phyloP scores from a whole-genome alignment of 1,140 invertebrate genomes.

The Drosophila tani region DNA sequence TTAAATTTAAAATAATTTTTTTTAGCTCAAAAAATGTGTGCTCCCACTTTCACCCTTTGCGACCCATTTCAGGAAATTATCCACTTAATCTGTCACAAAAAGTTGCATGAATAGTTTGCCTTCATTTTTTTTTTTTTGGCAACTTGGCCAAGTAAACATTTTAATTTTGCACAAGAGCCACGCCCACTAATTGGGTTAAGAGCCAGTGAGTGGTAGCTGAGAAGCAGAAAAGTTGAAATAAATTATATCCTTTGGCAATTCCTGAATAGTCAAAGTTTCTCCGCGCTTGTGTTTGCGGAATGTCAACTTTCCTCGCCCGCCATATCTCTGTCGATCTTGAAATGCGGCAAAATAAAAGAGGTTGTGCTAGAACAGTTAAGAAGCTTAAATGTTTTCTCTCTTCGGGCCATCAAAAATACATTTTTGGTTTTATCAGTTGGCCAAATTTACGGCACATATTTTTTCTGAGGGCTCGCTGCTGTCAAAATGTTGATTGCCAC shows the following conservation, averaged over 20 bases:
- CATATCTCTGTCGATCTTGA: constrained; percentile 44
- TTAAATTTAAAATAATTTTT: constrained; percentile 1
- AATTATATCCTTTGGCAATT: constrained; percentile 51
- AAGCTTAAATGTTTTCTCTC: constrained; percentile 12
- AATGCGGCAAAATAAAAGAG: constrained; percentile 33
- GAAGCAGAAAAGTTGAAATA: constrained; percentile 23
- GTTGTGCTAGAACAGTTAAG: constrained; percentile 18
- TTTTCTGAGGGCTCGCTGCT: constrained; percentile 15
- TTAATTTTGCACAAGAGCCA: constrained; percentile 52
- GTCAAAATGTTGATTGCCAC: constrained; percentile 49
- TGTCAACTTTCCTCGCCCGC: constrained; percentile 56
- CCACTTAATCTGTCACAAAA: constrained; percentile 50
- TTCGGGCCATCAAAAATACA: constrained; percentile 47
- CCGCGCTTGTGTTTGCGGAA: constrained; percentile 38
- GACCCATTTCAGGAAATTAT: constrained; percentile 61
- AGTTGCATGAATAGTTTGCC: constrained; percentile 24
- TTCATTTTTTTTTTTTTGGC: constrained; percentile 10
- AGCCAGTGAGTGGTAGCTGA: constrained; percentile 12
- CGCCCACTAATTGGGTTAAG: constrained; percentile 65
- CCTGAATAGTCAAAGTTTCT: constrained; percentile 36
- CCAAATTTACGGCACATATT: constrained; percentile 15
- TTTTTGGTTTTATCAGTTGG: constrained; percentile 45
- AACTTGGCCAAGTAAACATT: constrained; percentile 62
- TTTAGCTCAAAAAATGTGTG: not conserved
- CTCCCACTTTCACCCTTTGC: not conserved